Evolutionary conservation across 2,113 vertebrate genomes (phyloP).

Genomic region (Natator depressus): DNA sequence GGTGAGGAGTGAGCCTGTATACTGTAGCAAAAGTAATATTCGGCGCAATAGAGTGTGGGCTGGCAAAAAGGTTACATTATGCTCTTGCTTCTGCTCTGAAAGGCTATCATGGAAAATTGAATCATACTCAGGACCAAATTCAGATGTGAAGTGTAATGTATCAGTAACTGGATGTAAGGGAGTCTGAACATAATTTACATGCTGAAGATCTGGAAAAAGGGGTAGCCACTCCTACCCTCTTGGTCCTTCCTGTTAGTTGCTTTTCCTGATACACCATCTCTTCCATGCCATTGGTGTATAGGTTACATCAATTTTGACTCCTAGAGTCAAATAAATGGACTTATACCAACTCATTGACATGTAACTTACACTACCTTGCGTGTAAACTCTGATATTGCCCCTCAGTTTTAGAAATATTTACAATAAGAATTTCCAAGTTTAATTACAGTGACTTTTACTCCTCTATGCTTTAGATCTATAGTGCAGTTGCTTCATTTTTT

Average conservation of each 20-base stretch:
- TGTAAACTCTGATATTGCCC: not conserved
- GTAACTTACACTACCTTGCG: not conserved
- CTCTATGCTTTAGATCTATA: not conserved
- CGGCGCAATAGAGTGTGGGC: not conserved
- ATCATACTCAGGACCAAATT: not conserved
- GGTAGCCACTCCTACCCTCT: not conserved
- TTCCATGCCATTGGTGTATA: not conserved
- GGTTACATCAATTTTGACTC: not conserved
- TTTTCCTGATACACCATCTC: not conserved
- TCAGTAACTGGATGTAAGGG: not conserved
- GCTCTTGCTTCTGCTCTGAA: not conserved
- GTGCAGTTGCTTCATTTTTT: not conserved
- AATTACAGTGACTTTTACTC: not conserved
- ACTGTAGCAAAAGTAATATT: not conserved
- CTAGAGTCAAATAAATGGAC: not conserved
- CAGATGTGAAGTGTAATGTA: not conserved
- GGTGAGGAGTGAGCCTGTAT: not conserved
- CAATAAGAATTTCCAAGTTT: not conserved
- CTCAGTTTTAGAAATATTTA: not conserved
- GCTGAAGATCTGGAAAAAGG: not conserved
- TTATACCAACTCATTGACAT: not conserved
- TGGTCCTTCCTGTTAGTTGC: not conserved
- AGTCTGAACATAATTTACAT: not conserved
- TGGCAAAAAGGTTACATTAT: not conserved
- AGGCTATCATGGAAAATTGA: not conserved